Conservation (phyloP, 2,113 vertebrate genomes). For the Thamnophis sirtalis region DNA sequence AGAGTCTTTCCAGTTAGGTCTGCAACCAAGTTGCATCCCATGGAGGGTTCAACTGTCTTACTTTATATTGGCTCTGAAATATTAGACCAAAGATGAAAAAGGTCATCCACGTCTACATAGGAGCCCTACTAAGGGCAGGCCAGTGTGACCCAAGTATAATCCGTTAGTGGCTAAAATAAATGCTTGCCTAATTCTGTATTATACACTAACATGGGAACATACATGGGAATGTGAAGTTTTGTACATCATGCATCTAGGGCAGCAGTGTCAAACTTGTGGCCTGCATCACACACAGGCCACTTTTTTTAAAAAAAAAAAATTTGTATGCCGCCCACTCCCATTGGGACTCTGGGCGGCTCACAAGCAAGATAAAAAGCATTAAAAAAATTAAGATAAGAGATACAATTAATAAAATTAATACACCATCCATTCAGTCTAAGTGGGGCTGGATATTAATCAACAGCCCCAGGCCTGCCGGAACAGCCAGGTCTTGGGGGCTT, state of each 20-base stretch:
- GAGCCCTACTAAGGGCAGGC: neutral
- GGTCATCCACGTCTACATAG: neutral
- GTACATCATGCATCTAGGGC: neutral
- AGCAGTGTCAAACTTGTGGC: no score
- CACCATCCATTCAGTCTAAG: no score
- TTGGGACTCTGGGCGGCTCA: no score
- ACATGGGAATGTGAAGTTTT: neutral
- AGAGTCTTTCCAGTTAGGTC: neutral
- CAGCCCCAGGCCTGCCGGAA: no score
- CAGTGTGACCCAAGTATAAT: neutral
- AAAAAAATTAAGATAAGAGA: no score
- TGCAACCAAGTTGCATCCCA: neutral
- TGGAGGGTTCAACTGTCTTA: neutral
- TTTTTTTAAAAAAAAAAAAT: no score
- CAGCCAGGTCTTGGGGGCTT: no score
- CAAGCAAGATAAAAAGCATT: no score
- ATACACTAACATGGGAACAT: neutral
- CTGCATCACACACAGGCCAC: no score
- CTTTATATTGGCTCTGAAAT: neutral
- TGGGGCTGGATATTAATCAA: no score
- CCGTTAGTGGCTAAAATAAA: neutral
- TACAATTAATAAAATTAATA: no score
- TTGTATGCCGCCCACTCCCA: no score
- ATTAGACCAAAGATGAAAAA: neutral
- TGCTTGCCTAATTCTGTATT: neutral